These are phyloP conservation scores for Chironomus riparius DNA, from an alignment of 2,888 invertebrate species.

Conservation along the genomic window DNA sequence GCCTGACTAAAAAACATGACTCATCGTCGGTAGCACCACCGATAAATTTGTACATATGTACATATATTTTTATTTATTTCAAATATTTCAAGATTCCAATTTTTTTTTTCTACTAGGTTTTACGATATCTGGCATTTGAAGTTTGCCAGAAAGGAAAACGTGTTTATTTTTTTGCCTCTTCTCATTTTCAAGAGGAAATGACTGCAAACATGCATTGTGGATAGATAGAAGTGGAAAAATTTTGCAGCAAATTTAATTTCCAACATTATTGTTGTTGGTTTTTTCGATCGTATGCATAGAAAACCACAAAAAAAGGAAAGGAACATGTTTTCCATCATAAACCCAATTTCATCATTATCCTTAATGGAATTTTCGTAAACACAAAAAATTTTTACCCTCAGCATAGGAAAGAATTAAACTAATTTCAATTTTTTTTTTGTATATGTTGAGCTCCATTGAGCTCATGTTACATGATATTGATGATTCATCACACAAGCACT, in stretches of 20 bases:
- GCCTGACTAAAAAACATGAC: constrained; percentile 25
- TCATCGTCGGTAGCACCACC: constrained; percentile 1
- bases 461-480: neutral
- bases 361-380: neutral
- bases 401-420: neutral
- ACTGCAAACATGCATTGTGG: neutral
- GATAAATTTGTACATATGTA: neutral
- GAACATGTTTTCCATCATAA: neutral
- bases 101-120: neutral
- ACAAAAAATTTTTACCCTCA: neutral
- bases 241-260: neutral
- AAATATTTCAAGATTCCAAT: neutral
- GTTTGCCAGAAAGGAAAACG: neutral
- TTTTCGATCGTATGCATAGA: neutral
- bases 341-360: constrained; percentile 6
- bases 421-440: constrained; percentile 12
- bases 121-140: neutral
- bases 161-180: neutral
- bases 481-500: neutral
- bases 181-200: neutral
- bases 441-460: neutral
- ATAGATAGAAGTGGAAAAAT: neutral
- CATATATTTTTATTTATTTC: constrained; percentile 13
- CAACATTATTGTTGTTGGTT: neutral
- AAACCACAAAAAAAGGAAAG: neutral